Conservation (phyloP, 1,140 invertebrate species). For the Geopemphigus sp. region DNA sequence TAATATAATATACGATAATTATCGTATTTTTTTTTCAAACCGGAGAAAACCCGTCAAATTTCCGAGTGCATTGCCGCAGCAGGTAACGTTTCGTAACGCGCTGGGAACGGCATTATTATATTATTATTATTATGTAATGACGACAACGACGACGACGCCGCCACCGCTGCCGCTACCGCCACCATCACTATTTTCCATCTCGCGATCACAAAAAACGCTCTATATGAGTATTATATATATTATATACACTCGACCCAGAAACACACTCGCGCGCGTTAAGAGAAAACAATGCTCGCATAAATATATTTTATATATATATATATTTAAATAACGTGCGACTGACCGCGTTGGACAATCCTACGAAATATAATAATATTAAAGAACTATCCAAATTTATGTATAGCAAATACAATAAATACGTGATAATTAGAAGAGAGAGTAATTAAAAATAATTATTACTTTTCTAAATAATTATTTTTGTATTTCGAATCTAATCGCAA, state of each 20-base stretch:
- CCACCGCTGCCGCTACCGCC: neutral
- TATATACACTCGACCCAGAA: conserved; percentile 35
- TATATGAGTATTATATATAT: no score
- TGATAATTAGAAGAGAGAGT: no score
- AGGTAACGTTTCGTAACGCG: no score
- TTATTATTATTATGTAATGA: conserved; percentile 24
- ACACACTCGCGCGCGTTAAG: conserved; percentile 8
- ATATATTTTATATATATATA: neutral
- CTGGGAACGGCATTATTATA: conserved; percentile 20
- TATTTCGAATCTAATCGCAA: no score
- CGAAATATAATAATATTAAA: no score
- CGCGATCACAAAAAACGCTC: neutral
- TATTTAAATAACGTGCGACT: neutral
- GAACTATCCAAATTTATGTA: no score
- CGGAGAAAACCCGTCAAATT: conserved; percentile 12
- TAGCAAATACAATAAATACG: no score
- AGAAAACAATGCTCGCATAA: conserved; percentile 13
- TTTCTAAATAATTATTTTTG: no score
- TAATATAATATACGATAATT: no score
- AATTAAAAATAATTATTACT: no score
- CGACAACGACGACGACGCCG: neutral
- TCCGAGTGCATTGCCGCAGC: neutral
- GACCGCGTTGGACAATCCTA: no score
- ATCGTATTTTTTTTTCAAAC: no score
- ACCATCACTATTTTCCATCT: conserved; percentile 42